Base-by-base conservation (phyloP, 2,113 vertebrate species). In the Podarcis raffonei region DNA sequence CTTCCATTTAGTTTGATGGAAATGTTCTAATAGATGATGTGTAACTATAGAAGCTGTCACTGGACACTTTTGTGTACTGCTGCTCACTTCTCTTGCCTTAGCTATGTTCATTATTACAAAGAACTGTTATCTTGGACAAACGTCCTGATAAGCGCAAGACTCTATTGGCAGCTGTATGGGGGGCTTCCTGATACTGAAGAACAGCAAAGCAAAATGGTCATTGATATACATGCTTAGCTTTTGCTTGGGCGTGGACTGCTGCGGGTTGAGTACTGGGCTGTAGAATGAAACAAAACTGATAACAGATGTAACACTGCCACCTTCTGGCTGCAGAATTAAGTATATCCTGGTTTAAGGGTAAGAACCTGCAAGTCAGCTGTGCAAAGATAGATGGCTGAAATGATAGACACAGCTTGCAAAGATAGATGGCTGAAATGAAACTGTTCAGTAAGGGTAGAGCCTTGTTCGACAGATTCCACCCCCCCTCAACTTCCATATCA, bases 261-360 rank as follows among this genome's bases (percentile, higher is more conserved):
- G 72, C 78, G 3, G 65, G 90, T 89, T 86, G 80, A 89, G 9
- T 66, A 3, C 6, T 3, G 2, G 1, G 48, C 53, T 11, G 0
- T 0, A 6, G 72, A 25, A 27, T 78, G 39, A 6, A 20, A 22
- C 48, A 16, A 59, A 37, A 69, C 80, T 69, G 87, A 95, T 95
- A 94, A 3, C 2, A 95, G 92, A 95, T 91, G 89, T 90, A 96
- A 97, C 96, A 97, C 92, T 96, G 97, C 97, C 97, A 97, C 93
- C 97, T 96, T 95, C 95, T 92, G 97, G 92, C 86, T 75, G 11
- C 15, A 0, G 66, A 37, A 66, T 79, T 65, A 86, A 16, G 1
- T 20, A 75, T 77, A 84, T 48, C 62, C 7, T 1, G 8, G 5
- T 22, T 42, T 1, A 48, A 0, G 59, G 77, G 81, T 0, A 20